A percentile compares a stretch with the other conserved stretches of the same genome.
Evolutionary conservation across 2,888 invertebrate species (phyloP).

Genomic region (Alentia gelatinosa): DNA sequence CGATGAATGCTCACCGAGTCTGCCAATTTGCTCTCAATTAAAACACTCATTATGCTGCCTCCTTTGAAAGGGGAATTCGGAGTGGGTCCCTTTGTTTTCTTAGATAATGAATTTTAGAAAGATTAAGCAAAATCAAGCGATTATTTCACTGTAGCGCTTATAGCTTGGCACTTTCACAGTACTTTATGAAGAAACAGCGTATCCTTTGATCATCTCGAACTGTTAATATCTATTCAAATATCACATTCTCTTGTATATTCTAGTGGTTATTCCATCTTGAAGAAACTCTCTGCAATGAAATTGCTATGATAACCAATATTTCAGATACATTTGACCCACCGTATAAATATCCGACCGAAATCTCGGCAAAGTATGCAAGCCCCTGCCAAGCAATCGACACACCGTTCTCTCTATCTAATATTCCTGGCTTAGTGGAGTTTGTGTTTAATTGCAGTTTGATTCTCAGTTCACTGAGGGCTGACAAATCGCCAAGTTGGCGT

Average conservation of each 20-base stretch:
- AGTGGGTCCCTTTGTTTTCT: background rate
- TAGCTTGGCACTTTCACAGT: too few relatives aligned
- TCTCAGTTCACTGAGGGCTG: background rate
- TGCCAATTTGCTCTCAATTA: background rate
- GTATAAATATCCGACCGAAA: too few relatives aligned
- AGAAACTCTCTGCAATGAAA: background rate
- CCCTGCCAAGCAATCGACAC: too few relatives aligned
- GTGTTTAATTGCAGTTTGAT: constrained; percentile 37
- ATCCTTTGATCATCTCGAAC: too few relatives aligned
- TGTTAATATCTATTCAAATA: too few relatives aligned
- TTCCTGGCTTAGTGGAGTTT: background rate
- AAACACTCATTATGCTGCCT: background rate
- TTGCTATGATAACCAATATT: too few relatives aligned
- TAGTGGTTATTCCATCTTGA: background rate
- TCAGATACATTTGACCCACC: too few relatives aligned
- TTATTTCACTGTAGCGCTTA: background rate
- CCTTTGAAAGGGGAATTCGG: background rate
- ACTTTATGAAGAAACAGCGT: too few relatives aligned
- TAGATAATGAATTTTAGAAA: background rate
- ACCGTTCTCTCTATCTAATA: background rate
- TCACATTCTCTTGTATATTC: too few relatives aligned
- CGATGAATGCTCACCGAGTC: background rate
- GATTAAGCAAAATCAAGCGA: background rate
- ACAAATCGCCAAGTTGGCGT: background rate
- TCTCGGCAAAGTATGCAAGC: too few relatives aligned